These are phyloP conservation scores for Cheilosia impressa DNA, from an alignment of 2,888 invertebrate species.

Conservation along the genomic window DNA sequence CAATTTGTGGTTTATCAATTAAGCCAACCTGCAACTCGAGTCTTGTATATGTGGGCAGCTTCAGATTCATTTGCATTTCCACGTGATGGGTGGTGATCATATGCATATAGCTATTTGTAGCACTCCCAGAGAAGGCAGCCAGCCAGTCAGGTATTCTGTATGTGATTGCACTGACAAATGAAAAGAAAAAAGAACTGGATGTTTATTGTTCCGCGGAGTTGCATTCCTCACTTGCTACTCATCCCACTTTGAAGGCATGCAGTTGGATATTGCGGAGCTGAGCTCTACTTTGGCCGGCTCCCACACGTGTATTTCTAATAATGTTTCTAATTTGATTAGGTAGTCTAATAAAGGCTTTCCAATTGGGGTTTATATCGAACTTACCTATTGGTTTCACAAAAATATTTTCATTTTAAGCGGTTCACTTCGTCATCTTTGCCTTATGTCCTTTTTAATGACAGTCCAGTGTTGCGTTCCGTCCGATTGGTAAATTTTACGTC, in stretches of 20 bases:
- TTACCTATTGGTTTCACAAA: no score
- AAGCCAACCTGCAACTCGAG: slow-evolving; percentile 3
- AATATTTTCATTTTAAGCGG: no score
- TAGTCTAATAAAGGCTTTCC: no score
- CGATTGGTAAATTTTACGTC: no score
- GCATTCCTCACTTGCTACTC: slow-evolving; percentile 46
- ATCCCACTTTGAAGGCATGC: slow-evolving; percentile 10
- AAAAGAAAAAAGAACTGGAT: neutral
- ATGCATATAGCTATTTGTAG: slow-evolving; percentile 17
- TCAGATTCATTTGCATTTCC: slow-evolving; percentile 32
- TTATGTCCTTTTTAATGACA: no score
- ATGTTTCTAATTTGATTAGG: no score
- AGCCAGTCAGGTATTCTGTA: slow-evolving; percentile 9
- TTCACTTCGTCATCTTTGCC: no score
- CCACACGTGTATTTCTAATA: no score
- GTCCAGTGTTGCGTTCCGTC: no score
- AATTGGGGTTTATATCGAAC: no score
- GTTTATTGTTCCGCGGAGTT: neutral
- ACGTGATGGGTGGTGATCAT: slow-evolving; percentile 9
- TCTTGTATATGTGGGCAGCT: slow-evolving; percentile 18
- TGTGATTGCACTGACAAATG: slow-evolving; percentile 17
- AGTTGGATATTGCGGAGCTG: neutral
- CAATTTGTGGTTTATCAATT: slow-evolving; percentile 9
- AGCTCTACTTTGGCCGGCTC: neutral
- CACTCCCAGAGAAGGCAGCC: slow-evolving; percentile 8